These are phyloP conservation scores for Oncorhynchus masou DNA, from an alignment of 2,113 vertebrate species.

Conservation along the genomic window DNA sequence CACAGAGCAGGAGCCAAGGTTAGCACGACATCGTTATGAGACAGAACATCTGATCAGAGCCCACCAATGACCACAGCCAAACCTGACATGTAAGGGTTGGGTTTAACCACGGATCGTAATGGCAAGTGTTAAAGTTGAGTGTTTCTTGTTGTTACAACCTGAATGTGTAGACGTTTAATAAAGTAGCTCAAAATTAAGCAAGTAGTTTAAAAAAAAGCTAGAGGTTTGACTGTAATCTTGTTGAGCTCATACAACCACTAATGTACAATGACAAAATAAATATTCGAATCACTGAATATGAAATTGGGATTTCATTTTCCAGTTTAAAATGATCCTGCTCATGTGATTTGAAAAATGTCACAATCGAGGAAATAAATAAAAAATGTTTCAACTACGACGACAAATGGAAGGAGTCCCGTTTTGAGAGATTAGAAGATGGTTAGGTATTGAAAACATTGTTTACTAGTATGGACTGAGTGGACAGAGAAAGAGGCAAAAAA, in stretches of 20 bases:
- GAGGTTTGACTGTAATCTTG: conserved; percentile 20
- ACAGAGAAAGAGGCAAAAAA: conserved; percentile 9
- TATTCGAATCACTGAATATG: conserved; percentile 31
- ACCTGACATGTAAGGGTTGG: conserved; percentile 27
- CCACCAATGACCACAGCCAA: conserved; percentile 23
- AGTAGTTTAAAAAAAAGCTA: neutral
- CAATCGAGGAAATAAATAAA: conserved; percentile 5
- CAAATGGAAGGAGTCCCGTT: conserved; percentile 35
- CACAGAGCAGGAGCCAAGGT: conserved; percentile 16
- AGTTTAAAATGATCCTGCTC: conserved; percentile 8
- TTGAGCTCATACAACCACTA: neutral
- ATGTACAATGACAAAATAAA: neutral
- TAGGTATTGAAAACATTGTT: conserved; percentile 14
- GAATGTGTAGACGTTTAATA: neutral
- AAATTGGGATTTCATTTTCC: conserved; percentile 27
- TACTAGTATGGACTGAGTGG: neutral
- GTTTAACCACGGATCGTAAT: neutral
- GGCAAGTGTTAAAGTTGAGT: neutral
- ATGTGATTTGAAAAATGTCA: conserved; percentile 18
- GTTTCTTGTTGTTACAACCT: neutral
- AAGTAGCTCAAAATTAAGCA: too few species aligned
- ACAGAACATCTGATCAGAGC: neutral
- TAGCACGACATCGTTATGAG: neutral
- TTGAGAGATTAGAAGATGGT: conserved; percentile 27
- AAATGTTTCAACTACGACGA: conserved; percentile 28